Evolutionary conservation across 2,888 invertebrate species (phyloP).

Genomic region (Chymomyza procnemis): DNA sequence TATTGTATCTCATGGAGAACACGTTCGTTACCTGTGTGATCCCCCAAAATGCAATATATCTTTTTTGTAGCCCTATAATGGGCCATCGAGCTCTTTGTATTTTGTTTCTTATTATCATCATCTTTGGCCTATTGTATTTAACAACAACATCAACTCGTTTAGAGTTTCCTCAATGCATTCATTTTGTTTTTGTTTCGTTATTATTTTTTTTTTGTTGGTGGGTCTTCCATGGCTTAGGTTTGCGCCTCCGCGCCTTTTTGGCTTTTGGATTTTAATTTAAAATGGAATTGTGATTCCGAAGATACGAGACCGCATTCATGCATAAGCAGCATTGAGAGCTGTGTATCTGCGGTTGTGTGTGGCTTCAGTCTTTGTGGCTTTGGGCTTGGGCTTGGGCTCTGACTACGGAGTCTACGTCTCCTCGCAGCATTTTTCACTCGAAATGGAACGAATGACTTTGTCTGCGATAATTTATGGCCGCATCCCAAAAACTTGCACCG

Average conservation of each 20-base stretch:
- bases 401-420: conserved; percentile 1
- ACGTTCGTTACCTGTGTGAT: conserved; percentile 52
- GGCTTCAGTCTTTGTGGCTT: conserved; percentile 37
- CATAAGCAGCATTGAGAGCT: background rate
- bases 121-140: conserved; percentile 53
- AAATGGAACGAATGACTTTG: conserved; percentile 75
- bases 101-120: conserved; percentile 51
- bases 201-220: conserved; percentile 42
- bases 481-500: conserved; percentile 50
- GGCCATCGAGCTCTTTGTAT: conserved; percentile 64
- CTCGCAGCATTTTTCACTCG: conserved; percentile 50
- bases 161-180: conserved; percentile 54
- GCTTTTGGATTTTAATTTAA: conserved; percentile 64
- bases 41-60: conserved; percentile 74
- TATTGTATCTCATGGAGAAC: conserved; percentile 33
- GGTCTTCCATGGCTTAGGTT: conserved; percentile 27
- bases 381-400: conserved; percentile 8
- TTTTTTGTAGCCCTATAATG: conserved; percentile 76
- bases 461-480: conserved; percentile 72
- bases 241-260: conserved; percentile 36
- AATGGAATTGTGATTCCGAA: conserved; percentile 69
- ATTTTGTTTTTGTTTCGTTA: conserved; percentile 30
- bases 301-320: conserved; percentile 51
- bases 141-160: conserved; percentile 33
- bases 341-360: conserved; percentile 23